Base-by-base conservation (phyloP, 2,888 invertebrate genomes). In the Dorcus hopei region DNA sequence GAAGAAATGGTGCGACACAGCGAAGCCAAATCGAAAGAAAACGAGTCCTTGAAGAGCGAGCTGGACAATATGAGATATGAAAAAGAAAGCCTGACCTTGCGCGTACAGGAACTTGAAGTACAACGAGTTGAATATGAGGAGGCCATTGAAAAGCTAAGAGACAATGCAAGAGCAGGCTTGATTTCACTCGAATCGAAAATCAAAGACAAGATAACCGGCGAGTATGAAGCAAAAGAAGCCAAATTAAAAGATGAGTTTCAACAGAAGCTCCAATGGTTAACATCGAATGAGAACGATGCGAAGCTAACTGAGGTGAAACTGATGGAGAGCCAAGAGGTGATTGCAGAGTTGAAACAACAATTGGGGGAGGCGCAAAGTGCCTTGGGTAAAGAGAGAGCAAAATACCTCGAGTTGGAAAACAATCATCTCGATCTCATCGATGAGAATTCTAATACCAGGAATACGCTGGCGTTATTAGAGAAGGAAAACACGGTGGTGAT, bases 261-360 rank as follows among this genome's bases (percentile, higher is more conserved):
- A 33, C 50, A 52, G 14, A 75, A 73, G 65, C 33, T 75, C 9
- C 63, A 66, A 38, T 70, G 70, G 54, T 52, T 75, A 11, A 60
- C 68, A 2, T 59, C 65, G 11, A 70, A 62, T 41, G 65, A 68
- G 33, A 59, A 66, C 8, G 68, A 62, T 16, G 33, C 62, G 2
- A 78, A 77, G 65, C 81, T 83, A 60, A 63, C 81, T 49, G 81
- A 83, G 63, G 73, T 76, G 61, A 81, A 81, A 73, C 74, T 77
- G 47, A 78, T 81, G 66, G 80, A 82, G 71, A 80, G 77, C 51
- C 80, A 81, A 59, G 74, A 78, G 54, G 73, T 80, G 54, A 78
- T 80, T 55, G 71, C 71, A 53, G 75, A 69, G 42, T 67, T 75
- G 42, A 41, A 52, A 7, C n/a, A 41, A 57, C 33, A 56, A 61